Evolutionary conservation across 2,113 vertebrate species (phyloP), one percentile per base, ranked within the genome.

Genomic region (Rhynchomys soricoides): DNA sequence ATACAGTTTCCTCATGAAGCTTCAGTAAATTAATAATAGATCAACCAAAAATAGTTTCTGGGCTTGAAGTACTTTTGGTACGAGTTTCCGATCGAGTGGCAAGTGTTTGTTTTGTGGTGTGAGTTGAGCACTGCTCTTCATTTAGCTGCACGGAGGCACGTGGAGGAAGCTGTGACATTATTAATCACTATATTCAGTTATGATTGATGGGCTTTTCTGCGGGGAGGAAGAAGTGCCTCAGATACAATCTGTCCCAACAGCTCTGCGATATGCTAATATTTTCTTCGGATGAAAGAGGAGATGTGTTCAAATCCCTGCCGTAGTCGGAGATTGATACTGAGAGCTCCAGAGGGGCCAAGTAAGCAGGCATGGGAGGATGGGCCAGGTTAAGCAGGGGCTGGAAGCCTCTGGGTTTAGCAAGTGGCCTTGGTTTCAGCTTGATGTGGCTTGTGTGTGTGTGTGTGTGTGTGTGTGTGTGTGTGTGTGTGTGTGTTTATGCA

Each of bases 241-340:
- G 98, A 98, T 96, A 95, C 98, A 98, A 98, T 98, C 98, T 98
- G 98, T 98, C 98, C 97, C 97, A 96, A 97, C 98, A 98, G 98
- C 97, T 97, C 98, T 97, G 95, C 1, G 97, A 97, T 98, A 98
- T 97, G 98, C 97, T 98, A 98, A 98, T 98, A 98, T 98, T 98
- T 98, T 86, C 98, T 97, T 97, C 98, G 92, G 98, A 94, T 91
- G 96, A 93, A 95, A 98, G 95, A 77, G 95, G 97, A 97, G 98
- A 97, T 97, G 97, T 95, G 98, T 98, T 98, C 97, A 98, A 94
- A 98, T 97, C 93, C 96, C 97, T 97, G 96, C 96, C 70, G 22
- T 70, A 57, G 79, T 43, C 85, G 92, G 95, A 92, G 59, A 74
- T 93, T 86, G 73, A 89, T 77, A 92, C 93, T 86, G 3, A 50